Percentiles rank a stretch among this genome's conserved stretches.
These are phyloP conservation scores for Atherinosoma microstoma DNA, from an alignment of 2,797 vertebrate genomes.

Conservation along the genomic window DNA sequence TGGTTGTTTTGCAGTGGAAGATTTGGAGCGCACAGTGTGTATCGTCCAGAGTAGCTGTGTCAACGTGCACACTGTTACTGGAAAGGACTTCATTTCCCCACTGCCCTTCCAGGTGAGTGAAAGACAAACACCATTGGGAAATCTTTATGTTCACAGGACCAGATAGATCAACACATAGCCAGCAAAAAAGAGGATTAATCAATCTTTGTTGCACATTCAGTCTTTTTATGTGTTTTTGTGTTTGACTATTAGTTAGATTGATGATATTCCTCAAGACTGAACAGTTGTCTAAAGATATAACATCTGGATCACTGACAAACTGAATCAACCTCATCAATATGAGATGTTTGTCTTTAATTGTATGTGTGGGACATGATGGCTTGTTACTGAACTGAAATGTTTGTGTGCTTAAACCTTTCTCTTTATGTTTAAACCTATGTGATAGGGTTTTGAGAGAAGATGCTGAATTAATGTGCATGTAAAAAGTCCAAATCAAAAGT, in stretches of 20 bases:
- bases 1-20: conserved; percentile 68
- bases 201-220: neutral
- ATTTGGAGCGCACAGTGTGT: conserved; percentile 93
- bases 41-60: conserved; percentile 94
- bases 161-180: neutral
- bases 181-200: neutral
- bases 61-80: conserved; percentile 93
- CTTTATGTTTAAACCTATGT: neutral
- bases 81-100: conserved; percentile 96
- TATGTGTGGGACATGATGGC: neutral
- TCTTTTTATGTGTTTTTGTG: neutral
- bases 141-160: neutral
- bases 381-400: neutral
- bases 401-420: neutral
- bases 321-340: conserved; percentile 6
- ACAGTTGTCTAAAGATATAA: conserved; percentile 53
- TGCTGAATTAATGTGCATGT: neutral
- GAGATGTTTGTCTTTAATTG: neutral
- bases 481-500: neutral
- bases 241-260: neutral
- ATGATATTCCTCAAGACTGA: conserved; percentile 38
- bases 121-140: neutral
- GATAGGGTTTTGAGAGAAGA: neutral
- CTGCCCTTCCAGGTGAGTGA: conserved; percentile 92
- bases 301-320: conserved; percentile 28